phyloP scores from a whole-genome alignment of 2,888 invertebrate genomes.

The Phania funesta region DNA sequence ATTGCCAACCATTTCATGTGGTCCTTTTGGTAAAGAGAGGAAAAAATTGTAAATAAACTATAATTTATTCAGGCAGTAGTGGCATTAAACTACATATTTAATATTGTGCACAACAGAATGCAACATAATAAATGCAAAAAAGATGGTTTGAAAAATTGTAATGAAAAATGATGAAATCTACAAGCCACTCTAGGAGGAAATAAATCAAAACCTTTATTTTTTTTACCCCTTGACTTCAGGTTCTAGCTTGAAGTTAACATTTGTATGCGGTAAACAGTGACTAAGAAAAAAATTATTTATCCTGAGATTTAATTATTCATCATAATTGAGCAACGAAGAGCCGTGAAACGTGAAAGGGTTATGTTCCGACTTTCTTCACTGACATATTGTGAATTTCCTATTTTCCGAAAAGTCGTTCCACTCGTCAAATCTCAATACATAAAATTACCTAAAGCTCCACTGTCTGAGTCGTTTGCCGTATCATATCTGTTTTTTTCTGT shows the following conservation, averaged over 20 bases:
- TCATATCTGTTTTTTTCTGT: too few species aligned
- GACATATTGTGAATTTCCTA: too few species aligned
- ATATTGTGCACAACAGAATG: conserved; percentile 26
- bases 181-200: conserved; percentile 30
- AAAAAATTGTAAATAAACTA: neutral
- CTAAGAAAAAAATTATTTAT: neutral
- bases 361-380: too few species aligned
- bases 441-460: too few species aligned
- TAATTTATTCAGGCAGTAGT: conserved; percentile 4
- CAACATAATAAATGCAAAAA: conserved; percentile 1
- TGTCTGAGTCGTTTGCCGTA: too few species aligned
- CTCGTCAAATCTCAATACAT: too few species aligned
- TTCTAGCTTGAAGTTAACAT: neutral
- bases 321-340: too few species aligned
- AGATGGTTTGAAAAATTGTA: neutral
- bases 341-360: too few species aligned
- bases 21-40: neutral
- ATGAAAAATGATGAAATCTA: conserved; percentile 62
- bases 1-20: conserved; percentile 3
- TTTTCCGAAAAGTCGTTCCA: too few species aligned
- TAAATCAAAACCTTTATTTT: conserved; percentile 31
- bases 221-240: neutral
- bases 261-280: conserved; percentile 2
- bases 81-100: conserved; percentile 27
- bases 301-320: too few species aligned